Evolutionary conservation across 2,113 vertebrate genomes (phyloP), one percentile per base, ranked within the genome.

Genomic region (Entomyzon cyanotis): DNA sequence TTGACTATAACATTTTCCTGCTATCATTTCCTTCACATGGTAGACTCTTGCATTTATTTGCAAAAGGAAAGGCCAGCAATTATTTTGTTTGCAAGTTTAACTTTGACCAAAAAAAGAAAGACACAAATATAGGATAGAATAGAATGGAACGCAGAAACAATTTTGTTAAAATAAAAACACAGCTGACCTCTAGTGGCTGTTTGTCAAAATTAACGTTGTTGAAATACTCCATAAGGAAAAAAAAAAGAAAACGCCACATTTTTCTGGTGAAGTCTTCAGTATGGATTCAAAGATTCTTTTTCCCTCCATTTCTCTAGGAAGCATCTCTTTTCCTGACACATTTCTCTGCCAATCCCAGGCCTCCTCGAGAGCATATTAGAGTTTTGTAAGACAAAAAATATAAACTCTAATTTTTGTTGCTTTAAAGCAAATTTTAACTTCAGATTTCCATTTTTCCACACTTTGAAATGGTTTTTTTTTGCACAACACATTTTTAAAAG

Each of bases 131-230:
- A 59, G 7, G 18, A 58, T 41, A 28, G 60, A 93, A 33, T 30
- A 16, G 15, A 55, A 52, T 5, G 10, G 9, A 58, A 42, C 10
- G 19, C 11, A 7, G 33, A 30, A 62, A 56, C 37, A 30, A 42
- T 70, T 44, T 42, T 31, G 27, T 31, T 12, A 63, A 31, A 52
- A 82, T 77, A 92, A 96, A 95, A 31, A 15, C 95, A 64, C 87
- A 59, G 39, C 92, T 96, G 96, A 96, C 98, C 97, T 96, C 98
- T 97, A 95, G 97, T 89, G 98, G 98, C 15, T 76, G 49, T 6
- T 49, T 46, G 11, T 71, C 49, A 64, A 93, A 97, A 96, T 74
- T 83, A 39, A 81, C 94, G 39, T 58, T 92, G 30, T 23, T 81
- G 22, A 60, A 83, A 53, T 33, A 30, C 7, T 71, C 4, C 2